phyloP scores from a whole-genome alignment of 2,797 vertebrate genomes.

The Fistularia commersonii region DNA sequence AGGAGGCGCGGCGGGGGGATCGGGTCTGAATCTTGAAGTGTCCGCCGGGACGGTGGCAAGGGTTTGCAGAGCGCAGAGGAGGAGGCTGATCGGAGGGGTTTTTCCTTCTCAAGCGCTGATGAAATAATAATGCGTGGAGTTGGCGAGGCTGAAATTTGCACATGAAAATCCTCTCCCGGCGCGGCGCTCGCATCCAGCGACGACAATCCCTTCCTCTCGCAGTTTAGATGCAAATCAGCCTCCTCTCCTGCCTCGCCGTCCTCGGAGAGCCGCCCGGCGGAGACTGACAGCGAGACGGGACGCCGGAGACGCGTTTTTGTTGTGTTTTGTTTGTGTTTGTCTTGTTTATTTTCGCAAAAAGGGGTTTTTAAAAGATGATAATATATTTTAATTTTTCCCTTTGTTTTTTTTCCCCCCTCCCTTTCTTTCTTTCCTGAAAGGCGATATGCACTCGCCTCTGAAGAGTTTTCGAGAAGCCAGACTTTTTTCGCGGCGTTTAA shows the following conservation, averaged over 20 bases:
- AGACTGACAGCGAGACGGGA: constrained; percentile 40
- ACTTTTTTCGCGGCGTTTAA: constrained; percentile 67
- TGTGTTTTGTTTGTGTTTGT: constrained; percentile 78
- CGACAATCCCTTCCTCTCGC: constrained; percentile 73
- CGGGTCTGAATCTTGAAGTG: constrained; percentile 68
- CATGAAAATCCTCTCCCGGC: constrained; percentile 75
- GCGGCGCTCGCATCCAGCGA: constrained; percentile 63
- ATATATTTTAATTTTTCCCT: constrained; percentile 74
- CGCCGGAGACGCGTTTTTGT: constrained; percentile 69
- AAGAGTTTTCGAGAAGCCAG: constrained; percentile 56
- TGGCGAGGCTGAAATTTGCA: constrained; percentile 78
- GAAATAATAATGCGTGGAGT: constrained; percentile 78
- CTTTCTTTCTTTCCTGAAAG: constrained; percentile 59
- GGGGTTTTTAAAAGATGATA: constrained; percentile 75
- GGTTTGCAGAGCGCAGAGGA: constrained; percentile 61
- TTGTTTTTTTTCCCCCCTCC: constrained; percentile 65
- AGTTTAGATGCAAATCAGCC: constrained; percentile 78
- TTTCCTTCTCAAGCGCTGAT: constrained; percentile 67
- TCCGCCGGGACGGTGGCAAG: constrained; percentile 56
- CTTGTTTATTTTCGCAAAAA: constrained; percentile 77
- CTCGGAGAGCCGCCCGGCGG: constrained; percentile 61
- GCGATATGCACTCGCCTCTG: constrained; percentile 56
- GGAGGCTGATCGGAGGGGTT: no score
- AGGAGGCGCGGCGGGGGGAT: constrained; percentile 42
- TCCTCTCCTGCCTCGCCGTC: constrained; percentile 56